Conservation (phyloP, 2,888 invertebrate species). For the Oscheius onirici region DNA sequence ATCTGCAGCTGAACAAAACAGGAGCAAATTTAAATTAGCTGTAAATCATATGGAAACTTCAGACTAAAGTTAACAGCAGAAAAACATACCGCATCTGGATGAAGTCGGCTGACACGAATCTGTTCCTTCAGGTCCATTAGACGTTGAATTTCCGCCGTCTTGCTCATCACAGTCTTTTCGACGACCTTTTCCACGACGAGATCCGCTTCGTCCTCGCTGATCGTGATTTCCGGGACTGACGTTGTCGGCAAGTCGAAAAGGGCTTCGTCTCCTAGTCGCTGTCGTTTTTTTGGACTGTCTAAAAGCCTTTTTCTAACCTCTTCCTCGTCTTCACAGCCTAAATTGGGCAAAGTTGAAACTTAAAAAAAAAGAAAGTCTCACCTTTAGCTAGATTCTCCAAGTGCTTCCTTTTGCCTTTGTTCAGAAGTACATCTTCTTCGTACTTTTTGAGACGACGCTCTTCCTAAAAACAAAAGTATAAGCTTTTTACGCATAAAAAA, state of each 20-base stretch:
- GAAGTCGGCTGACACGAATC: conserved; percentile 41
- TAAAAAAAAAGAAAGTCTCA: conserved; percentile 10
- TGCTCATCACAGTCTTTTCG: background rate
- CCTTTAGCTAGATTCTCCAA: conserved; percentile 40
- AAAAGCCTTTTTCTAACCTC: conserved; percentile 16
- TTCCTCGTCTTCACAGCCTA: conserved; percentile 25
- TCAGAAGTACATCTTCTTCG: conserved; percentile 51
- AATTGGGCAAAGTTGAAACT: background rate
- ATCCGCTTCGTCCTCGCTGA: conserved; percentile 33
- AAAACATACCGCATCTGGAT: conserved; percentile 39
- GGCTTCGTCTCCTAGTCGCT: conserved; percentile 15
- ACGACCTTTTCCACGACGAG: conserved; percentile 22
- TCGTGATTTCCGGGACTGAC: conserved; percentile 19
- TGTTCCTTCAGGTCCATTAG: conserved; percentile 38
- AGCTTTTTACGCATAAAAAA: conserved; percentile 7
- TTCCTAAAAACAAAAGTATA: conserved; percentile 39
- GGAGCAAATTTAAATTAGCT: no score
- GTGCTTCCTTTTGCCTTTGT: conserved; percentile 38
- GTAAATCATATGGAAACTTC: no score
- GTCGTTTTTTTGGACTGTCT: conserved; percentile 30
- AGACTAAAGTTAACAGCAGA: no score
- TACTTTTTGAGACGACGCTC: conserved; percentile 50
- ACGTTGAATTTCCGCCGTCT: conserved; percentile 6
- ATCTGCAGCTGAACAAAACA: no score
- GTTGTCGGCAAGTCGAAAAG: conserved; percentile 35